A percentile compares a stretch with the other conserved stretches of the same genome.
Conservation (phyloP, 53 echinoderm and acorn worm species). For the Paracentrotus lividus region DNA sequence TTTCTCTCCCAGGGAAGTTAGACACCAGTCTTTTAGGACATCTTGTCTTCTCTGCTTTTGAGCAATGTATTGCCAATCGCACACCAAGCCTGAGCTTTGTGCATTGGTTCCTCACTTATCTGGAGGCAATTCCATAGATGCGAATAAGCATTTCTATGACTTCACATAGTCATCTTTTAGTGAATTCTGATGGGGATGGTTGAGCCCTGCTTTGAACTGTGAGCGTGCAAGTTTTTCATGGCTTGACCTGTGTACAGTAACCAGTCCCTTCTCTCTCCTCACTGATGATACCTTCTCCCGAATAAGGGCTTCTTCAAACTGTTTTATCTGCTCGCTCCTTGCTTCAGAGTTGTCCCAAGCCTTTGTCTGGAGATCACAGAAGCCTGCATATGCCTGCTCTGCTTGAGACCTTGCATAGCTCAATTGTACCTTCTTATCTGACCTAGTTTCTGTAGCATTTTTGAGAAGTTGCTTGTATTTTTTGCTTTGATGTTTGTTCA, state of each 20-base stretch:
- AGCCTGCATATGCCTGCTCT: neutral
- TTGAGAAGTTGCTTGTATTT: no score
- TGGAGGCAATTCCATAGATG: neutral
- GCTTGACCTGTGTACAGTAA: neutral
- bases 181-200: neutral
- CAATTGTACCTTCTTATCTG: neutral
- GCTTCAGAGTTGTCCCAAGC: neutral
- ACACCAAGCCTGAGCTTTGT: slow-evolving; percentile 3
- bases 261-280: neutral
- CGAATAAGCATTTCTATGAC: no score
- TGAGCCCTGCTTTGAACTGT: neutral
- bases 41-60: neutral
- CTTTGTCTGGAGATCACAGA: neutral
- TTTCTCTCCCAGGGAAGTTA: neutral
- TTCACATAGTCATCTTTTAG: neutral
- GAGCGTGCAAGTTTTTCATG: neutral
- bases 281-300: neutral
- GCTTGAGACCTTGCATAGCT: neutral
- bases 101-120: neutral
- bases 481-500: neutral
- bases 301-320: neutral
- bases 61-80: slow-evolving; percentile 8
- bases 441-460: neutral
- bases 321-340: neutral
- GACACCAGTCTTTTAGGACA: neutral